Evolutionary conservation across 2,797 vertebrate genomes (phyloP).

Genomic region (Passerculus sandwichensis): DNA sequence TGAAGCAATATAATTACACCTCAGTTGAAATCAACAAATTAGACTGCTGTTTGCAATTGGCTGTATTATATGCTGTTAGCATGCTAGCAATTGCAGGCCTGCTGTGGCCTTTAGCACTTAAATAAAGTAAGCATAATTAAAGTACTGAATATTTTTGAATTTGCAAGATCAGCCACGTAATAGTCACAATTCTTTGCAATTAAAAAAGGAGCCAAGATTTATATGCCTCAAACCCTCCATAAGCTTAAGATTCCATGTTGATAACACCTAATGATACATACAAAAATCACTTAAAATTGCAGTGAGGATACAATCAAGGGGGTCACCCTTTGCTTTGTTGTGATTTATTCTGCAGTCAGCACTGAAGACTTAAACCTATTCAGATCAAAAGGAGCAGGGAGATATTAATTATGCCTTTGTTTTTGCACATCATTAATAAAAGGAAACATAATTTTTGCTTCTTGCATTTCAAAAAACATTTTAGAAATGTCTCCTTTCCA

Average conservation of each 20-base stretch:
- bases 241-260: not conserved
- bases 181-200: conserved; percentile 59
- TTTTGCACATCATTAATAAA: not conserved
- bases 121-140: conserved; percentile 77
- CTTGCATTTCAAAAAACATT: not conserved
- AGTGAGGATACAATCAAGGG: not conserved
- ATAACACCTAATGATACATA: not conserved
- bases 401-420: not conserved
- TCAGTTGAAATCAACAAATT: conserved; percentile 86
- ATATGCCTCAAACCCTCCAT: not conserved
- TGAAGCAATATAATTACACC: conserved; percentile 85
- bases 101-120: conserved; percentile 74
- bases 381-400: not conserved
- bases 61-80: conserved; percentile 74
- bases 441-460: not conserved
- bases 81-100: conserved; percentile 65
- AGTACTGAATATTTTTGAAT: conserved; percentile 68
- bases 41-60: conserved; percentile 80
- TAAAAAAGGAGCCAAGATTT: conserved; percentile 54
- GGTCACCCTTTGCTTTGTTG: fast-evolving
- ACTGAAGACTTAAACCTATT: not conserved
- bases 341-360: not conserved
- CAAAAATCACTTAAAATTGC: not conserved
- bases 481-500: not conserved
- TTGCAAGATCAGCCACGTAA: conserved; percentile 53